Percentiles rank a stretch among this genome's conserved stretches.
Conservation (phyloP, 2,113 vertebrate genomes). For the Cranoglanis bouderius region DNA sequence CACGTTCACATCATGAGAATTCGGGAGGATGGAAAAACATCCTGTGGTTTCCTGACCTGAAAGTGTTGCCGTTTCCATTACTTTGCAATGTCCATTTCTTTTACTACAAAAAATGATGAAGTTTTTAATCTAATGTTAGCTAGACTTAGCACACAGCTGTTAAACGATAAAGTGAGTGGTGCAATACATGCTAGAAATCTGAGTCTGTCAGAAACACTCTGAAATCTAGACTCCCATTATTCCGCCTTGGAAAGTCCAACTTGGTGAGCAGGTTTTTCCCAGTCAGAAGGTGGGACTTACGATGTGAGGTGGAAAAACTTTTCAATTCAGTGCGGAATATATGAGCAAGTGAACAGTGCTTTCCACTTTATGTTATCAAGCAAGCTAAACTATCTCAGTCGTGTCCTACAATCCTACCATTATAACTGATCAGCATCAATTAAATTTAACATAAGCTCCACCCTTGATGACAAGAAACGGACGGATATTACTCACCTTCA, state of each 20-base stretch:
- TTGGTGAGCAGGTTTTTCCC: neutral
- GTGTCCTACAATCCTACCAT: too few species aligned
- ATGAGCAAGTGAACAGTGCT: neutral
- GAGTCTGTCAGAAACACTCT: neutral
- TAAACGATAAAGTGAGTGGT: neutral
- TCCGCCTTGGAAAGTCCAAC: neutral
- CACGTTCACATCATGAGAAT: too few species aligned
- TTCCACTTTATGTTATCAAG: too few species aligned
- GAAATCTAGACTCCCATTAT: neutral
- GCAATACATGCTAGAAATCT: neutral
- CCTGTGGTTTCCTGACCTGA: neutral
- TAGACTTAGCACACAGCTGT: too few species aligned
- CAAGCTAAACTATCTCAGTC: too few species aligned
- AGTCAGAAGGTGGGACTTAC: neutral
- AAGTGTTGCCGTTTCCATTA: neutral
- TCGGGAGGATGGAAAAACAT: too few species aligned
- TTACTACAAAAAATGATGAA: neutral
- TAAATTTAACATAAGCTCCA: neutral
- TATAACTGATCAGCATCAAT: neutral
- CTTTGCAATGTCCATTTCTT: neutral
- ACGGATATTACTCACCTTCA: neutral
- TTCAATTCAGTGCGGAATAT: neutral
- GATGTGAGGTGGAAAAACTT: neutral
- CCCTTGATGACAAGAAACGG: neutral
- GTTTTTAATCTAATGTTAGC: too few species aligned